Evolutionary conservation across 2,797 vertebrate genomes (phyloP), one percentile per base, ranked within the genome.

Genomic region (Mastacembelus armatus): DNA sequence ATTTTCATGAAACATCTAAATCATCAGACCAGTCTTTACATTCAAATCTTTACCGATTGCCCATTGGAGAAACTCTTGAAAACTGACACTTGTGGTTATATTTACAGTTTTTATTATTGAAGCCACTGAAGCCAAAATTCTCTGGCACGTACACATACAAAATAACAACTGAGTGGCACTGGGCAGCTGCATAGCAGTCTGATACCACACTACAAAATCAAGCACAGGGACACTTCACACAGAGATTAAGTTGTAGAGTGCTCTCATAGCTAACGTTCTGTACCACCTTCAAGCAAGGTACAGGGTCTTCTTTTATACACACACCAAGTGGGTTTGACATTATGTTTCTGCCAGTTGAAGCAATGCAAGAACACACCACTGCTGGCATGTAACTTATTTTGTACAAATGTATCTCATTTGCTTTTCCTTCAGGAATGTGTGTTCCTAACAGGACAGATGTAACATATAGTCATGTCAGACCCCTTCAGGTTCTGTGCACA

Each of bases 71-170:
- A 26, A 51, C n/a, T 8, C 6, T 19, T 56, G 44, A 21, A 63
- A 56, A 49, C 30, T 4, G 56, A 70, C 42, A 62, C 19, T 14
- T 21, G 21, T 10, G 6, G 15, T 58, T 69, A 39, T 48, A 35
- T 45, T 66, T 57, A 44, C 29, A 42, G 16, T 18, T 71, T 80
- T 61, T 71, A 68, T 56, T 62, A 29, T 6, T 59, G 21, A 47
- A 44, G 30, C 32, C 36, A 51, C 36, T 43, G 35, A 30, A 29
- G 67, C 70, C 64, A 75, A 63, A 44, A 45, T 71, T 62, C 43
- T 56, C 21, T 70, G 64, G 51, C 59, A 12, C 16, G 55, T 21
- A 52, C 11, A 51, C 26, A 47, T 24, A 11, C 10, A 44, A 44
- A 42, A 38, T 45, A 68, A 56, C 0, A 1, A 22, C 29, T 10